These are phyloP conservation scores for Macquaria ambigua DNA, from an alignment of 2,113 vertebrate species.

Conservation along the genomic window DNA sequence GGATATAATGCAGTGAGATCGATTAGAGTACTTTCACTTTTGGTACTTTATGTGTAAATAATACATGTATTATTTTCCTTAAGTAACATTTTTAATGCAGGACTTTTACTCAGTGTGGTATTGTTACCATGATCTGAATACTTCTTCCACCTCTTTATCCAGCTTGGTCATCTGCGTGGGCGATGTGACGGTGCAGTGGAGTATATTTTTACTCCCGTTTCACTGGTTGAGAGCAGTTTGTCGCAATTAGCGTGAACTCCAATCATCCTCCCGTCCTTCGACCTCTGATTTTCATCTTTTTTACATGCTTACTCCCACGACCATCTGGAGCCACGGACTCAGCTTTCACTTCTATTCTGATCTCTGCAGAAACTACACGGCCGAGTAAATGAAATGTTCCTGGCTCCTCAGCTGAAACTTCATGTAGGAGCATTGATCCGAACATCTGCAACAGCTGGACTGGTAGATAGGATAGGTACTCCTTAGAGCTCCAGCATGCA, in stretches of 20 bases:
- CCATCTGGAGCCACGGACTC: constrained; percentile 13
- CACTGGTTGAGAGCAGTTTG: constrained; percentile 10
- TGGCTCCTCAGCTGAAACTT: not conserved
- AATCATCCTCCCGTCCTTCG: not conserved
- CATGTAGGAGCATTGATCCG: not conserved
- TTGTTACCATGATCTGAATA: not conserved
- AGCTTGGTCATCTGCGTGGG: not conserved
- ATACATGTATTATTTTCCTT: not conserved
- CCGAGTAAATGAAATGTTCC: not conserved
- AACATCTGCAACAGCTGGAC: constrained; percentile 33
- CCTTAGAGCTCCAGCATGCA: not conserved
- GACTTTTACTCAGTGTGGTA: not conserved
- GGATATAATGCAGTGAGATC: too few relatives aligned
- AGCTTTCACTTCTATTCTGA: not conserved
- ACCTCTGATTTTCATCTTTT: constrained; percentile 22
- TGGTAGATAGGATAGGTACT: too few relatives aligned
- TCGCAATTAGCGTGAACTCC: constrained; percentile 1
- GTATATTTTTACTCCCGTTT: not conserved
- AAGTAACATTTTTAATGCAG: not conserved
- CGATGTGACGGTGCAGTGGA: not conserved
- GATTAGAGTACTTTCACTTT: too few relatives aligned
- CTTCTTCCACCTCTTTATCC: not conserved
- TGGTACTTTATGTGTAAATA: too few relatives aligned
- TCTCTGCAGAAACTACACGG: not conserved
- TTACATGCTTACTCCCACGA: not conserved